phyloP scores from a whole-genome alignment of 2,797 vertebrate genomes.

The Sebastes itinus region DNA sequence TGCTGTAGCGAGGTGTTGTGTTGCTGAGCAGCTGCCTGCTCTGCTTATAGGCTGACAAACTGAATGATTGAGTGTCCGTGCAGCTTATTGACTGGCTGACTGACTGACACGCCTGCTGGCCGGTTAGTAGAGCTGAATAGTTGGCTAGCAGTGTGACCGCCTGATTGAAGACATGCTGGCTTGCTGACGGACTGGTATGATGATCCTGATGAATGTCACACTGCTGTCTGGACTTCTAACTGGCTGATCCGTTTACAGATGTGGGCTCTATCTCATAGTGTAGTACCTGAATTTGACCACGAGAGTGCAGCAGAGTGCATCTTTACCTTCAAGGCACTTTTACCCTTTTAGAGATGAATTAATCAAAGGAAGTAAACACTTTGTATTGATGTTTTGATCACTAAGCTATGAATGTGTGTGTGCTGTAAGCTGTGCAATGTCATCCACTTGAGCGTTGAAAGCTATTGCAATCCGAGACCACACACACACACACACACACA shows the following conservation, averaged over 20 bases:
- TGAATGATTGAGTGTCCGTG: constrained; percentile 26
- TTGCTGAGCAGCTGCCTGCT: constrained; percentile 20
- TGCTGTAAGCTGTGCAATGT: background rate
- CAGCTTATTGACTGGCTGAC: background rate
- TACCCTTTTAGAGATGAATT: background rate
- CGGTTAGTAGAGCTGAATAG: background rate
- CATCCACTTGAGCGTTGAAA: constrained; percentile 9
- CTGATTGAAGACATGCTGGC: background rate
- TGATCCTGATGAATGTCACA: constrained; percentile 29
- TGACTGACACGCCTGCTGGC: background rate
- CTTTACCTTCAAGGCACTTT: background rate
- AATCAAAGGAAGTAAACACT: background rate
- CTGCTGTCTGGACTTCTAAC: background rate
- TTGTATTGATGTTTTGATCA: background rate
- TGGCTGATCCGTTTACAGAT: background rate
- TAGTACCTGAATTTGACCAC: constrained; percentile 28
- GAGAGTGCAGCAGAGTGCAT: constrained; percentile 17
- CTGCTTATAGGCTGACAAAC: constrained; percentile 21
- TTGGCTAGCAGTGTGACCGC: background rate
- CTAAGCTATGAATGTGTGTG: background rate
- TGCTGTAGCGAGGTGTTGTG: background rate
- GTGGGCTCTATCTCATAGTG: background rate
- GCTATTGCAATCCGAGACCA: constrained; percentile 13
- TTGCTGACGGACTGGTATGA: background rate
- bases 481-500: background rate